A percentile compares a stretch with the other conserved stretches of the same genome.
These are phyloP conservation scores for Athalia rosae DNA, from an alignment of 2,888 invertebrate species.

Conservation along the genomic window DNA sequence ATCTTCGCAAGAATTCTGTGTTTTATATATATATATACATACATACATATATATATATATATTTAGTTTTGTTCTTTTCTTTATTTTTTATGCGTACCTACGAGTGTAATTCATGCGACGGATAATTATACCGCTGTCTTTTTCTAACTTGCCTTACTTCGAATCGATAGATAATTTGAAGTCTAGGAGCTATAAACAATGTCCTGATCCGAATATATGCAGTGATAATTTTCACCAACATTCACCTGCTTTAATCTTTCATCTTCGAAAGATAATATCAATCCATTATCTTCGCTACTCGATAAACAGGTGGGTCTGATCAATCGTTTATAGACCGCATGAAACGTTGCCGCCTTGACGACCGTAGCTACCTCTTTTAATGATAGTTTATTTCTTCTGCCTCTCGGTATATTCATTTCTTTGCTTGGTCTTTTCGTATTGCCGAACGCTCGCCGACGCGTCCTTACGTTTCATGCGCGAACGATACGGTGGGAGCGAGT, in stretches of 20 bases:
- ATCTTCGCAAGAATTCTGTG: background rate
- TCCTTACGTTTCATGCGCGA: conserved; percentile 63
- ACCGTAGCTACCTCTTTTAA: conserved; percentile 38
- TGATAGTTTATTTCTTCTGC: conserved; percentile 44
- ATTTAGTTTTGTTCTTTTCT: background rate
- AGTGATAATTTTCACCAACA: too few relatives aligned
- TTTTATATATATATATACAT: background rate
- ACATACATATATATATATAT: background rate
- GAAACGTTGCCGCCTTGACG: conserved; percentile 14
- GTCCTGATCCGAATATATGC: too few relatives aligned
- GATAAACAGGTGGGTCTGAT: too few relatives aligned
- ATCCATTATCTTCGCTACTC: too few relatives aligned
- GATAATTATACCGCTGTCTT: background rate
- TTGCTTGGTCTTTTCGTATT: conserved; percentile 19
- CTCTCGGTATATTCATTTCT: conserved; percentile 36
- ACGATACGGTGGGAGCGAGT: conserved; percentile 64
- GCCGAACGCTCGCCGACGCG: conserved; percentile 34
- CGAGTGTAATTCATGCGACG: background rate
- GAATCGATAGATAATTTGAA: too few relatives aligned
- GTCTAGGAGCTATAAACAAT: conserved; percentile 54
- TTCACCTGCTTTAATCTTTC: too few relatives aligned
- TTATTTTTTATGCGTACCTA: background rate
- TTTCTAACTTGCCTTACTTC: too few relatives aligned
- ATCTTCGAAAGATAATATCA: too few relatives aligned
- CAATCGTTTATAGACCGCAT: background rate